Evolutionary conservation across 2,113 vertebrate genomes (phyloP).

Genomic region (Bubalus kerabau): DNA sequence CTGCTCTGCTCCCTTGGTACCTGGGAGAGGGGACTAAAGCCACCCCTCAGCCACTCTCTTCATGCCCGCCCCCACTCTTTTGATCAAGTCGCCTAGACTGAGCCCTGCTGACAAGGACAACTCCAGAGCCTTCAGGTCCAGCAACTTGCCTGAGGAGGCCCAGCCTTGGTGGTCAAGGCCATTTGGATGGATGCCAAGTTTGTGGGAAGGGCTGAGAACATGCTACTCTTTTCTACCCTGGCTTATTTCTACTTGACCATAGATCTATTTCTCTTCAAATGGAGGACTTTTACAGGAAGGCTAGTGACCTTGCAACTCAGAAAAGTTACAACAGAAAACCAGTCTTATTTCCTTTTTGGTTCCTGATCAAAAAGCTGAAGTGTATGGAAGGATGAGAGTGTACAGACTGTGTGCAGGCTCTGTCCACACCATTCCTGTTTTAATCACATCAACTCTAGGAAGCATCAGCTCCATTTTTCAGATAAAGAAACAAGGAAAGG

Average conservation of each 20-base stretch:
- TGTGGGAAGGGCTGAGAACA: too few species aligned
- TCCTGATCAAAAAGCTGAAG: not conserved
- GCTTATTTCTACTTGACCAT: not conserved
- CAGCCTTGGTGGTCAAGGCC: not conserved
- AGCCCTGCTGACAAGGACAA: not conserved
- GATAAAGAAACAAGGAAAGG: not conserved
- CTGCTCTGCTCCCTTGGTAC: not conserved
- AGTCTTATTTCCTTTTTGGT: not conserved
- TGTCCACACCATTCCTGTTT: accelerated
- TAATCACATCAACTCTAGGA: not conserved
- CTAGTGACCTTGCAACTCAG: not conserved
- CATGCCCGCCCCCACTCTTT: accelerated
- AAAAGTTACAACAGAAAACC: not conserved
- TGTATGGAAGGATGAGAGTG: accelerated
- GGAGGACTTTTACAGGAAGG: not conserved
- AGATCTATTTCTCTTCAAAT: not conserved
- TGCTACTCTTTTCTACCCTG: accelerated
- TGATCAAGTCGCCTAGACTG: not conserved
- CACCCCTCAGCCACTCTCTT: too few species aligned
- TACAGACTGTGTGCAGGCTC: accelerated
- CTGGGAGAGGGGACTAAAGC: not conserved
- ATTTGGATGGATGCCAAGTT: not conserved
- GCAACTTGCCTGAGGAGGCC: accelerated
- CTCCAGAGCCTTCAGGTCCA: not conserved
- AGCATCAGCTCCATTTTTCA: not conserved